Base-by-base conservation (phyloP, 2,888 invertebrate species). In the Drosophila sordidula region DNA sequence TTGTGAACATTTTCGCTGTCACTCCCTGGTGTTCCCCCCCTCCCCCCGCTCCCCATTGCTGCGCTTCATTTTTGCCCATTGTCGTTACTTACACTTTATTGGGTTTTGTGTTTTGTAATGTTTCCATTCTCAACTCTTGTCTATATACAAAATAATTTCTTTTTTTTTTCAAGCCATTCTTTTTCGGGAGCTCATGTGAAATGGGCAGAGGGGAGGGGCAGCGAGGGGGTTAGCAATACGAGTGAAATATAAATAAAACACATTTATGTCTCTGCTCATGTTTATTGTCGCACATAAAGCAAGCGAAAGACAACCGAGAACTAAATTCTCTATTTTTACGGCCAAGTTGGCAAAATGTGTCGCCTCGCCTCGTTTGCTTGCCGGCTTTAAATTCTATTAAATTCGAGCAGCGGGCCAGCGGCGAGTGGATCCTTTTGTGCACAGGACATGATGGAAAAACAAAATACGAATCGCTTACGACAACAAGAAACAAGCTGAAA, bases 221-320 rank as follows among this genome's bases (percentile, higher is more conserved):
- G 29, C 14, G 25, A 32, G 16, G 9, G 38, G 29, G 29, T 8
- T 29, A 36, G 45, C 46, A 42, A 70, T 64, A 46, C 61, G 52
- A 51, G 38, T 12, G 32, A 63, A 38, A 52, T 65, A 65, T 55
- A 73, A 77, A 78, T 69, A 78, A 79, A 72, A 78, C 61, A 78
- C 87, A 83, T 84, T 84, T 83, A 84, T 84, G 78, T 75, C 75
- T 77, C 69, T 84, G 77, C 87, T 84, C 84, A 85, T 85, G 87
- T 87, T 87, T 87, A 84, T 87, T 85, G 84, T 87, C 84, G 85
- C 85, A 85, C 85, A 82, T 85, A 87, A 87, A 84, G 84, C 76
- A 74, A 70, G 44, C 49, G 56, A 73, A 62, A 68, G 42, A 45
- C 59, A 51, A 42, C 66, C 56, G 57, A 64, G 42, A 70, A 75